Percentiles rank a stretch among this genome's conserved stretches.
Evolutionary conservation across 2,888 invertebrate genomes (phyloP).

Genomic region (Cosmopolites sordidus): DNA sequence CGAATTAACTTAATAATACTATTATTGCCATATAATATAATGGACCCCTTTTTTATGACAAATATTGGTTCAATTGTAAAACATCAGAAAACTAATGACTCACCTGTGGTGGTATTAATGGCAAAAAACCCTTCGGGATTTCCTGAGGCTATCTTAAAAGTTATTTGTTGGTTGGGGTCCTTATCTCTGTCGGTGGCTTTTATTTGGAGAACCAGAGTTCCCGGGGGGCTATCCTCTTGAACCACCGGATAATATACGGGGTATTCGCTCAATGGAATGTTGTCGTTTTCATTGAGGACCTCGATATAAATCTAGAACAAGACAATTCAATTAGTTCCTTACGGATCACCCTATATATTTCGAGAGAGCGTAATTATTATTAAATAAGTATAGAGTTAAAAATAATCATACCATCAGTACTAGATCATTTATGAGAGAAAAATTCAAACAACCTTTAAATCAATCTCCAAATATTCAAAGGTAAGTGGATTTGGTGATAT

Average conservation of each 20-base stretch:
- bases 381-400: too few species aligned
- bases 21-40: neutral
- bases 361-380: too few species aligned
- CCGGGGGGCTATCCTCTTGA: conserved; percentile 72
- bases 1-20: too few species aligned
- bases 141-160: conserved; percentile 83
- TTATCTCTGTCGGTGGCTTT: conserved; percentile 77
- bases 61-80: too few species aligned
- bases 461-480: too few species aligned
- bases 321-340: too few species aligned
- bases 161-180: conserved; percentile 61
- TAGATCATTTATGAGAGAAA: too few species aligned
- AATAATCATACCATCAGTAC: too few species aligned
- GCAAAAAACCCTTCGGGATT: conserved; percentile 89
- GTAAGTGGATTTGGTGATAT: too few species aligned
- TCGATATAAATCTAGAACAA: conserved; percentile 67
- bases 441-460: too few species aligned
- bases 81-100: conserved; percentile 32
- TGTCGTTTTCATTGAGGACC: conserved; percentile 91
- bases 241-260: conserved; percentile 83
- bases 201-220: conserved; percentile 69
- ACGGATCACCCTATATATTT: too few species aligned
- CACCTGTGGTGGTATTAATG: conserved; percentile 80
- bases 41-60: neutral
- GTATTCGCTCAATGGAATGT: conserved; percentile 81